Percentiles rank a stretch among this genome's conserved stretches.
Conservation (phyloP, 2,888 invertebrate genomes). For the Notodonta ziczac region DNA sequence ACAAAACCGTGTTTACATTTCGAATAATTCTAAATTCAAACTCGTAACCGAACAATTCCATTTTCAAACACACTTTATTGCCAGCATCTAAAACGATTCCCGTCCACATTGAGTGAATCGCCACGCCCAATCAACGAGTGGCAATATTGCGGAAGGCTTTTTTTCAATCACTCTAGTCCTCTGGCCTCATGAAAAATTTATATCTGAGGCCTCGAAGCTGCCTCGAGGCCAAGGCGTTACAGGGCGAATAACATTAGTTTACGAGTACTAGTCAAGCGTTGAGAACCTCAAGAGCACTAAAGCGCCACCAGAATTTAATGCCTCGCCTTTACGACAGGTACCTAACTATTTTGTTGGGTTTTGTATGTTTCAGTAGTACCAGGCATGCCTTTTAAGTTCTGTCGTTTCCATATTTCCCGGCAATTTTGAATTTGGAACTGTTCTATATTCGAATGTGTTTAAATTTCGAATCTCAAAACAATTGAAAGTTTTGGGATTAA, state of each 20-base stretch:
- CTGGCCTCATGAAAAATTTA: slow-evolving; percentile 81
- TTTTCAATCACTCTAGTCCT: slow-evolving; percentile 74
- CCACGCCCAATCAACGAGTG: slow-evolving; percentile 55
- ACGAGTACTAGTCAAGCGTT: slow-evolving; percentile 57
- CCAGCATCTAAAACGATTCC: slow-evolving; percentile 17
- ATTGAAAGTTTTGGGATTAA: no score
- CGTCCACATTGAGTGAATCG: slow-evolving; percentile 21
- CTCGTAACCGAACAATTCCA: slow-evolving; percentile 1
- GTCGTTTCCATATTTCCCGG: no score
- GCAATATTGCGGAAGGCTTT: slow-evolving; percentile 68
- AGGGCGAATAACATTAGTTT: slow-evolving; percentile 76
- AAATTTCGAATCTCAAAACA: no score
- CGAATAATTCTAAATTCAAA: slow-evolving; percentile 4
- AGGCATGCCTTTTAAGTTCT: no score
- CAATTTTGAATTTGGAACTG: no score
- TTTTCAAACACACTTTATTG: slow-evolving; percentile 4
- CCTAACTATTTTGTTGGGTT: slow-evolving; percentile 33
- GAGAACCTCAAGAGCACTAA: slow-evolving; percentile 47
- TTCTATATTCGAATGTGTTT: no score
- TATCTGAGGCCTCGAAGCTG: slow-evolving; percentile 48
- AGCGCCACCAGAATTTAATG: slow-evolving; percentile 63
- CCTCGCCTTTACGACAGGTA: slow-evolving; percentile 41
- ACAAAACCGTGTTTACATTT: background rate
- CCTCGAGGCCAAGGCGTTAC: slow-evolving; percentile 59
- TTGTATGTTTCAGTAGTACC: slow-evolving; percentile 9